Conservation (phyloP, 2,888 invertebrate genomes). For the Cyclophora punctaria region DNA sequence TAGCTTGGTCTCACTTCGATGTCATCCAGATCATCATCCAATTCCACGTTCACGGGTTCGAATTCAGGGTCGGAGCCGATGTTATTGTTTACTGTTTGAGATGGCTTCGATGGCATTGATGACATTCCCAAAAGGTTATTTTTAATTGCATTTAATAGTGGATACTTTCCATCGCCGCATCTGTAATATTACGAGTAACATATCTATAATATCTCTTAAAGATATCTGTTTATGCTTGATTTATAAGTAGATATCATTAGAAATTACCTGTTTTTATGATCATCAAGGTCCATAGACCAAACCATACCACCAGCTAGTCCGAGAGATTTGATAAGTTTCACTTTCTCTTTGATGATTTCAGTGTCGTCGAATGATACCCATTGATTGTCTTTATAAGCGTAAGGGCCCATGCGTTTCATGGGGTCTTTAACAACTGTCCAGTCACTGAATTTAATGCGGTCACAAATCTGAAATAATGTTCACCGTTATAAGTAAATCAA, state of each 20-base stretch:
- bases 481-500: too few relatives aligned
- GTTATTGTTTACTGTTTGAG: too few relatives aligned
- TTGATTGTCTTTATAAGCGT: constrained; percentile 89
- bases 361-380: constrained; percentile 94
- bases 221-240: too few relatives aligned
- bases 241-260: neutral
- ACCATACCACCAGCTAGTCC: constrained; percentile 92
- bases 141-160: constrained; percentile 85
- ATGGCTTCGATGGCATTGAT: constrained; percentile 13
- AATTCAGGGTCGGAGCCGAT: constrained; percentile 30
- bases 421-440: constrained; percentile 89
- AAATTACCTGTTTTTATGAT: constrained; percentile 79
- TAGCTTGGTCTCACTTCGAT: constrained; percentile 52
- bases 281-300: constrained; percentile 93
- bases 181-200: constrained; percentile 34
- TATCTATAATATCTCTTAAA: too few relatives aligned
- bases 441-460: constrained; percentile 82
- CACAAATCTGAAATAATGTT: constrained; percentile 79
- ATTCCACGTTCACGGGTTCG: constrained; percentile 27
- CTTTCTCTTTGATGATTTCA: constrained; percentile 85
- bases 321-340: constrained; percentile 83
- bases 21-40: constrained; percentile 55
- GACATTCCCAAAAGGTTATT: constrained; percentile 75
- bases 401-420: constrained; percentile 87
- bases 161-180: constrained; percentile 87